Evolutionary conservation across 2,888 invertebrate species (phyloP), one percentile per base, ranked within the genome.

Genomic region (Apamea epomidion): DNA sequence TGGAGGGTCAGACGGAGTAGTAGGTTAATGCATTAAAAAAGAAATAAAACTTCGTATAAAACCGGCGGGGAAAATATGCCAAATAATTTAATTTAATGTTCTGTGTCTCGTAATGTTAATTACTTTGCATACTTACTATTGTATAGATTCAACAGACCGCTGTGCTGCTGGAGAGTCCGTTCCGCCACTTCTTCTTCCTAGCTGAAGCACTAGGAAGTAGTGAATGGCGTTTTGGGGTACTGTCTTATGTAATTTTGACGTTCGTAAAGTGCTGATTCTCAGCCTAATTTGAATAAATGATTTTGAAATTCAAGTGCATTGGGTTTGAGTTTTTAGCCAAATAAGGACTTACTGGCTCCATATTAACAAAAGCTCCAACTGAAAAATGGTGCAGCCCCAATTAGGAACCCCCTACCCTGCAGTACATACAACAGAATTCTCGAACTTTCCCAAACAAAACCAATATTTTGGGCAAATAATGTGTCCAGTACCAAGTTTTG

Each of bases 401-500:
- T 54, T 32, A 37, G 6, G 12, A n/a, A 18, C n/a, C 8, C 5
- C 51, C 54, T 32, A 25, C 32, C 16, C 8, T 45, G 29, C 42
- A 65, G 18, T 65, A 25, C 8, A 51, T 32, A 51, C 0, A 79
- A 37, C 2, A 37, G 1, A 58, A 37, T 54, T 45, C 45, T n/a
- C 60, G 37, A 85, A 68, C 37, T 42, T 67, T 73, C 64, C 14
- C n/a, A 37, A 74, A 54, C 25, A 25, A 14, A 21, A 67, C 32
- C 18, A 65, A 83, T 32, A 69, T 80, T 78, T 77, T 69, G n/a
- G n/a, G 42, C 62, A 76, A 80, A 73, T 54, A 80, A 86, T 81
- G 74, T 81, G 74, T 68, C 70, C 67, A 68, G 71, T 72, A 48
- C 42, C 80, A 80, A 86, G 83, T 88, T 85, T 78, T 78, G 73